A percentile compares a stretch with the other conserved stretches of the same genome.
Conservation (phyloP, 2,888 invertebrate species). For the Drosophila vallismaia region DNA sequence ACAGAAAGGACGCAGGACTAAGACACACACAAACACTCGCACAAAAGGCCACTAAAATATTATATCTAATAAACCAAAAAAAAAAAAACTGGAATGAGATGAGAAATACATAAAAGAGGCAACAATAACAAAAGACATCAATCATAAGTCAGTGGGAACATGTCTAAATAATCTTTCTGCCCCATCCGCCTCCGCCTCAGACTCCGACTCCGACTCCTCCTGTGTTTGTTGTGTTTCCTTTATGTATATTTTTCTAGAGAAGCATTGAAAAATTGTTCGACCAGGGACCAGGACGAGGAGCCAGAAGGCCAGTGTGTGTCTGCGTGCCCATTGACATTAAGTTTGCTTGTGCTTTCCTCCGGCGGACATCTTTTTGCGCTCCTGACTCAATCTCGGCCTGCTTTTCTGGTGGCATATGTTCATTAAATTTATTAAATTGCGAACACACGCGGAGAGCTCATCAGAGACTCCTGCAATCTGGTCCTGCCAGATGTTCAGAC, state of each 20-base stretch:
- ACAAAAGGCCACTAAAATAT: slow-evolving; percentile 74
- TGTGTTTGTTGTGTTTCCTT: slow-evolving; percentile 7
- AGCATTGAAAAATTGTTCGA: slow-evolving; percentile 41
- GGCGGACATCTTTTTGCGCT: slow-evolving; percentile 29
- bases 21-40: slow-evolving; percentile 24
- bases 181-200: slow-evolving; percentile 10
- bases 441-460: slow-evolving; percentile 30
- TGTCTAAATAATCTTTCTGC: slow-evolving; percentile 56
- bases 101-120: slow-evolving; percentile 28
- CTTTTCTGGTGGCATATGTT: slow-evolving; percentile 69
- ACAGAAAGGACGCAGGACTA: slow-evolving; percentile 39
- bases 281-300: not conserved
- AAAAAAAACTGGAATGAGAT: slow-evolving; percentile 23
- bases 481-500: slow-evolving; percentile 60
- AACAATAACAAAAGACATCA: slow-evolving; percentile 75
- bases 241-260: slow-evolving; percentile 58
- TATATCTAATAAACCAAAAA: slow-evolving; percentile 75
- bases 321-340: slow-evolving; percentile 26
- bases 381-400: slow-evolving; percentile 50
- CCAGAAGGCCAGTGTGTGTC: not conserved
- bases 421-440: slow-evolving; percentile 80
- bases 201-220: not conserved
- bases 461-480: slow-evolving; percentile 40
- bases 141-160: slow-evolving; percentile 74
- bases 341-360: slow-evolving; percentile 27